Conservation (phyloP, 2,113 vertebrate species). For the Falco punctatus region DNA sequence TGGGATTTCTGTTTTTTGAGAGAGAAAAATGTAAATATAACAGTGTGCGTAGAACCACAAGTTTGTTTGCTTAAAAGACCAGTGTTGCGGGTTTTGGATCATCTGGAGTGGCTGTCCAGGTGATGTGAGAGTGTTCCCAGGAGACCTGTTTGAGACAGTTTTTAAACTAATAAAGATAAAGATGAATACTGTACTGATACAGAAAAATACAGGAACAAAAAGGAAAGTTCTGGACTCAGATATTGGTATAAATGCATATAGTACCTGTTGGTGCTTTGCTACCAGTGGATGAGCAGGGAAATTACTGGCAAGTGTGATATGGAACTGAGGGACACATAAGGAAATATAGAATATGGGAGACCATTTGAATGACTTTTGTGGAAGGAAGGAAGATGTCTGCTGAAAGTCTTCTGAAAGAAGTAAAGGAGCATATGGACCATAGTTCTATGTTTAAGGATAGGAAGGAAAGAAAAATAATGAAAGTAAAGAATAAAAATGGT, state of each 20-base stretch:
- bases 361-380: not conserved
- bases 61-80: constrained; percentile 8
- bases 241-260: not conserved
- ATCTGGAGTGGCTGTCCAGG: not conserved
- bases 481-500: not conserved
- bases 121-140: not conserved
- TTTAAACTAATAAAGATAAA: not conserved
- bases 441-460: not conserved
- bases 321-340: not conserved
- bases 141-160: not conserved
- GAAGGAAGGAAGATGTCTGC: not conserved
- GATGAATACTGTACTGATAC: not conserved
- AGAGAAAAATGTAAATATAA: constrained; percentile 3
- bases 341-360: not conserved
- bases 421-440: not conserved
- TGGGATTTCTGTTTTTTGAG: not conserved
- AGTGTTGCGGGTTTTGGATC: constrained; percentile 9
- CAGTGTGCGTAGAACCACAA: not conserved
- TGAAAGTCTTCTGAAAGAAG: not conserved
- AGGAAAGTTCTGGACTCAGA: not conserved
- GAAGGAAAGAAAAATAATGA: not conserved
- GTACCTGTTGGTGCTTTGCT: not conserved
- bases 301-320: not conserved
- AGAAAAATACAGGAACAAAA: not conserved
- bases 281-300: not conserved